These are phyloP conservation scores for Lycocorax pyrrhopterus DNA, from an alignment of 2,113 vertebrate genomes.

Conservation along the genomic window DNA sequence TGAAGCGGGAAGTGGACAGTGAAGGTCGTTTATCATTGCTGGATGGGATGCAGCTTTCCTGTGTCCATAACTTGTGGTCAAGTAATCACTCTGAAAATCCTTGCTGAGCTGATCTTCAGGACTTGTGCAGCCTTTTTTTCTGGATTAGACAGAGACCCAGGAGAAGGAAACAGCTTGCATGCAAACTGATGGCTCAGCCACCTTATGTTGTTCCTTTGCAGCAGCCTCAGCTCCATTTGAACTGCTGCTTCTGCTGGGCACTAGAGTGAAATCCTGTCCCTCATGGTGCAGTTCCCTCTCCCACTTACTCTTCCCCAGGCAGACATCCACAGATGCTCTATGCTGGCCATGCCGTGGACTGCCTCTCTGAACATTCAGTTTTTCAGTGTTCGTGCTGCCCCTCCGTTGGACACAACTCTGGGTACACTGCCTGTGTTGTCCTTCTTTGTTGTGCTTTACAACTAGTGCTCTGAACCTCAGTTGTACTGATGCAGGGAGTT, in stretches of 20 bases:
- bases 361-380: not conserved
- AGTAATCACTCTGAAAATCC: not conserved
- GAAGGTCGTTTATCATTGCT: not conserved
- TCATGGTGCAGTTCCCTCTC: not conserved
- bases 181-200: not conserved
- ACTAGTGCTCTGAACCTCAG: not conserved
- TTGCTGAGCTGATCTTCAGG: not conserved
- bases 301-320: not conserved
- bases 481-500: not conserved
- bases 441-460: not conserved
- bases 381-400: not conserved
- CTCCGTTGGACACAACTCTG: not conserved
- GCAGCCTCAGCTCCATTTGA: not conserved
- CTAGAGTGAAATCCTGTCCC: not conserved
- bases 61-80: not conserved
- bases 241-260: not conserved
- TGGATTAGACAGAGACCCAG: not conserved
- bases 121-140: not conserved
- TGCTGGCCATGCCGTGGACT: not conserved
- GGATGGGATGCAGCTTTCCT: not conserved
- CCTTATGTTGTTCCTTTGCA: not conserved
- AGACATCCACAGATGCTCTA: not conserved
- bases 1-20: not conserved
- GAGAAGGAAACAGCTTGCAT: not conserved
- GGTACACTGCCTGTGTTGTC: not conserved